Percentiles rank a stretch among this genome's conserved stretches.
Evolutionary conservation across 2,113 vertebrate genomes (phyloP).

Genomic region (Oryzias melastigma): DNA sequence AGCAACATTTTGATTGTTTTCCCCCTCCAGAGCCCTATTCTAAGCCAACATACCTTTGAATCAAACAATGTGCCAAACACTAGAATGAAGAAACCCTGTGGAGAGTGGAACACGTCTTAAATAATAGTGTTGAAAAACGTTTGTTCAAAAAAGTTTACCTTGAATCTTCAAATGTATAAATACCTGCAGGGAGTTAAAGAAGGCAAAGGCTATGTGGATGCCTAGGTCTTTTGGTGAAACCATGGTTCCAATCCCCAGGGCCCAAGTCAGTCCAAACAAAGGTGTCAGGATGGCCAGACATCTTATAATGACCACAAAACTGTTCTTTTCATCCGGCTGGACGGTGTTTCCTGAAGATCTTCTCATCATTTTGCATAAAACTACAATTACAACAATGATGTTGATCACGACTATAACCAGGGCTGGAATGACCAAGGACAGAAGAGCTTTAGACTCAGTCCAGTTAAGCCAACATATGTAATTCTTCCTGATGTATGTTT

Average conservation of each 20-base stretch:
- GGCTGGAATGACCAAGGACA: conserved; percentile 84
- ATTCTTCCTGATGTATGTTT: conserved; percentile 69
- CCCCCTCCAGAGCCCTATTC: neutral
- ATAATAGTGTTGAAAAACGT: neutral
- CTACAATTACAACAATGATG: conserved; percentile 78
- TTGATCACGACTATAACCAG: conserved; percentile 83
- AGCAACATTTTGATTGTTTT: neutral
- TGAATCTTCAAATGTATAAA: neutral
- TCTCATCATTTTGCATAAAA: conserved; percentile 80
- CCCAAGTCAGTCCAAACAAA: conserved; percentile 87
- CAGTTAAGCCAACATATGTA: conserved; percentile 87
- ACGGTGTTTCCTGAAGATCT: conserved; percentile 65
- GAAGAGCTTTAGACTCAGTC: conserved; percentile 79
- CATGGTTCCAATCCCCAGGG: conserved; percentile 81
- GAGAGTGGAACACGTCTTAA: conserved; percentile 2
- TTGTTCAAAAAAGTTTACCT: neutral
- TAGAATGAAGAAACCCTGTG: conserved; percentile 82
- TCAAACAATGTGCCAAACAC: conserved; percentile 75
- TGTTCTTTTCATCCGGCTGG: conserved; percentile 70
- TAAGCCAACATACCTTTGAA: conserved; percentile 54
- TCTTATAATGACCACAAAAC: conserved; percentile 78
- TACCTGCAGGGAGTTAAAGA: conserved; percentile 89
- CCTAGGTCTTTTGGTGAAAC: conserved; percentile 37
- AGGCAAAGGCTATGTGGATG: conserved; percentile 80
- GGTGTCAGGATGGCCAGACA: conserved; percentile 85